phyloP scores from a whole-genome alignment of 2,888 invertebrate genomes.

The Pandemis heparana region DNA sequence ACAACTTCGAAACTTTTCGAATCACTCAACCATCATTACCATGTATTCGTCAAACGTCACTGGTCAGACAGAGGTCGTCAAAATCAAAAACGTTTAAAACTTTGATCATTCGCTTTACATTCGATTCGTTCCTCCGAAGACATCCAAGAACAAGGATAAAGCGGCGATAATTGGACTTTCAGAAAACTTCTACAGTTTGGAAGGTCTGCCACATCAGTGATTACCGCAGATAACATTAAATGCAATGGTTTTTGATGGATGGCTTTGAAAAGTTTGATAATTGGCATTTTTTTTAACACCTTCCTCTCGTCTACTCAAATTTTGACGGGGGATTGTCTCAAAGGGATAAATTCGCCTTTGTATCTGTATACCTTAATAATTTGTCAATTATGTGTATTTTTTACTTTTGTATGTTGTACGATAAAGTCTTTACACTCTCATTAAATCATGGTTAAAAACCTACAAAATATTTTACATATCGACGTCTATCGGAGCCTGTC shows the following conservation, averaged over 20 bases:
- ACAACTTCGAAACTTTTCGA: not conserved
- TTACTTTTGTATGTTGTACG: too few relatives aligned
- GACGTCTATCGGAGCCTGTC: too few relatives aligned
- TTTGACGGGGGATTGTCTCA: too few relatives aligned
- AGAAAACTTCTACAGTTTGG: slow-evolving; percentile 63
- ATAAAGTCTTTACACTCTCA: too few relatives aligned
- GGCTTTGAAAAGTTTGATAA: slow-evolving; percentile 12
- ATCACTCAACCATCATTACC: not conserved
- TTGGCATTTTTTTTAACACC: not conserved
- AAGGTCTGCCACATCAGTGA: slow-evolving; percentile 61
- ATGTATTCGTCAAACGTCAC: not conserved
- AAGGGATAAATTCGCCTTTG: too few relatives aligned
- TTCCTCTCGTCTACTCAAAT: too few relatives aligned
- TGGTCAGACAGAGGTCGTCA: slow-evolving; percentile 7
- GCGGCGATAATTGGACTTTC: slow-evolving; percentile 57
- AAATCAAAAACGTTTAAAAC: not conserved
- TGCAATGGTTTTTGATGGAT: slow-evolving; percentile 51
- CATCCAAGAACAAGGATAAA: slow-evolving; percentile 26
- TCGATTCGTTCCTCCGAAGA: slow-evolving; percentile 22
- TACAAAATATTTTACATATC: too few relatives aligned
- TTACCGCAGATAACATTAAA: slow-evolving; percentile 56
- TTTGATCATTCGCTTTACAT: slow-evolving; percentile 15
- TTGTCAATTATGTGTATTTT: too few relatives aligned
- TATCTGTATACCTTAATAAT: too few relatives aligned
- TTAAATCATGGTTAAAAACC: too few relatives aligned